Percentiles rank a stretch among this genome's conserved stretches.
Evolutionary conservation across 2,888 invertebrate species (phyloP).

Genomic region (Metellina segmentata): DNA sequence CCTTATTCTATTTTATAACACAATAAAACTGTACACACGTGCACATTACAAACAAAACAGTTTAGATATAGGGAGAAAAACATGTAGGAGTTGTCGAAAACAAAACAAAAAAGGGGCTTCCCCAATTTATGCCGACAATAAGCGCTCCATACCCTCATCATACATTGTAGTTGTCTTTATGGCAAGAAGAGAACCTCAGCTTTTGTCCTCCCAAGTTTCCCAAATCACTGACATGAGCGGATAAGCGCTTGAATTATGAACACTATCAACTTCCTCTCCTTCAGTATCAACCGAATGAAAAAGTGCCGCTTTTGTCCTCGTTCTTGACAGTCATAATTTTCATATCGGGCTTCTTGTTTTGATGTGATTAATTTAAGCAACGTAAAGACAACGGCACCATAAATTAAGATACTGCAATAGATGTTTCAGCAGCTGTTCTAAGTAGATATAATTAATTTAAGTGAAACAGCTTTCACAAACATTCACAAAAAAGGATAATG

Average conservation of each 20-base stretch:
- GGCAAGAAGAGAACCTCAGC: constrained; percentile 1
- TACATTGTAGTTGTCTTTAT: constrained; percentile 23
- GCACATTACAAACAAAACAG: neutral
- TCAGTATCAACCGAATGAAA: constrained; percentile 10
- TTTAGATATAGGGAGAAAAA: neutral
- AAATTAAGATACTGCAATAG: constrained; percentile 24
- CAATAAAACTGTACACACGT: neutral
- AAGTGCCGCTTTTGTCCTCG: constrained; percentile 14
- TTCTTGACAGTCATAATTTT: constrained; percentile 37
- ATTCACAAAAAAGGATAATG: neutral
- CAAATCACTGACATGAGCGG: constrained; percentile 10
- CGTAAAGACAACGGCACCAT: neutral
- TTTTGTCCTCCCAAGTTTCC: neutral
- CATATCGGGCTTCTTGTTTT: constrained; percentile 16
- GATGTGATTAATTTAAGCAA: neutral
- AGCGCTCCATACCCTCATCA: neutral
- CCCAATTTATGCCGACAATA: neutral
- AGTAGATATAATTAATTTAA: constrained; percentile 23
- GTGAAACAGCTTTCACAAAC: neutral
- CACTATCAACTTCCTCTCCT: constrained; percentile 3
- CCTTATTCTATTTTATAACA: neutral
- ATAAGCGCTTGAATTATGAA: constrained; percentile 26
- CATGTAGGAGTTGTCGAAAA: neutral
- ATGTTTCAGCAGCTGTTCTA: constrained; percentile 4
- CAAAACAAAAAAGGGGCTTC: neutral